Percentiles rank a stretch among this genome's conserved stretches.
These are phyloP conservation scores for Vespertilio murinus DNA, from an alignment of 2,797 vertebrate genomes.

Conservation along the genomic window DNA sequence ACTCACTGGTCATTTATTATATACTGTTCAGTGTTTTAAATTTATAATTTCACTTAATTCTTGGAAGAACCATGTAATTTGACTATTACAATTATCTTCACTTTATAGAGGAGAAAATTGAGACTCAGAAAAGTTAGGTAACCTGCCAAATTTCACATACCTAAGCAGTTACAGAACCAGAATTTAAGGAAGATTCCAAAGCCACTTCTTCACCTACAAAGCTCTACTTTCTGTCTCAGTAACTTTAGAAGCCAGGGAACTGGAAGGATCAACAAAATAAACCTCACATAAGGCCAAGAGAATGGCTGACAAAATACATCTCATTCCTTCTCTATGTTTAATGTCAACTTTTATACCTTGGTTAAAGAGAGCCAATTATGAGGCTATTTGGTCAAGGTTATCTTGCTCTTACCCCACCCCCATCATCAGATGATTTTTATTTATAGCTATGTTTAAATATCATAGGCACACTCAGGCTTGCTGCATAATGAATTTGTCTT, in stretches of 20 bases:
- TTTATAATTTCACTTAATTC: conserved; percentile 47
- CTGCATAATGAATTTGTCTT: conserved; percentile 34
- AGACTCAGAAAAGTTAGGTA: conserved; percentile 25
- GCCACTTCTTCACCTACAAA: background rate
- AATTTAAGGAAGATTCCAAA: conserved; percentile 44
- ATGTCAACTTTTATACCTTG: conserved; percentile 52
- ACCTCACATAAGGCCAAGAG: background rate
- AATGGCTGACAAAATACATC: background rate
- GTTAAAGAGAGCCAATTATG: conserved; percentile 41
- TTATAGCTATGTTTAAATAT: conserved; percentile 66
- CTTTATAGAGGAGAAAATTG: conserved; percentile 26
- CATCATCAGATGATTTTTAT: conserved; percentile 70
- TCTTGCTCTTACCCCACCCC: background rate
- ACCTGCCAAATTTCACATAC: background rate
- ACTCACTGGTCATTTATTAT: conserved; percentile 3
- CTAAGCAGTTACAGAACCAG: background rate
- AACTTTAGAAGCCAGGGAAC: conserved; percentile 10
- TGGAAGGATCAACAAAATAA: conserved; percentile 44
- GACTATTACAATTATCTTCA: background rate
- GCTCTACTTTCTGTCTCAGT: background rate
- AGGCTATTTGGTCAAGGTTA: conserved; percentile 63
- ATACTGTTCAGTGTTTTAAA: background rate
- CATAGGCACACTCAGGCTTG: conserved; percentile 21
- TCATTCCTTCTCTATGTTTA: conserved; percentile 57
- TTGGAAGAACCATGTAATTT: conserved; percentile 24